Conservation (phyloP, 2,113 vertebrate genomes). For the Cyanoliseus patagonus region DNA sequence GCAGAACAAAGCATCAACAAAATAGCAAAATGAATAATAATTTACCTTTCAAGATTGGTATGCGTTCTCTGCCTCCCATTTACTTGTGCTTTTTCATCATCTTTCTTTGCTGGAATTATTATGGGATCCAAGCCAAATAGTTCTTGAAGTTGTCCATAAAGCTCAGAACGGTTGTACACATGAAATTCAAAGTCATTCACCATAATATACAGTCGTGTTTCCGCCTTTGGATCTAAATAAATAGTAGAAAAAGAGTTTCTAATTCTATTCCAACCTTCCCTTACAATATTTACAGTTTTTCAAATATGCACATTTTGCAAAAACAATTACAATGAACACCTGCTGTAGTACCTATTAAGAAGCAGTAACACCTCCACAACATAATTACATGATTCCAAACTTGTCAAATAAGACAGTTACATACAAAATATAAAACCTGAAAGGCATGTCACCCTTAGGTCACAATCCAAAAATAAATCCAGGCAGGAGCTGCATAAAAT, state of each 20-base stretch:
- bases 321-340: neutral
- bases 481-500: neutral
- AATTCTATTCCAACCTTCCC: neutral
- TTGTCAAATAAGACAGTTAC: neutral
- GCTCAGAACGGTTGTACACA: constrained; percentile 94
- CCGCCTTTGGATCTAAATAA: constrained; percentile 91
- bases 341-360: neutral
- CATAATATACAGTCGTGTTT: constrained; percentile 94
- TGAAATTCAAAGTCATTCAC: constrained; percentile 98
- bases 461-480: neutral
- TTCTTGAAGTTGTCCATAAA: constrained; percentile 92
- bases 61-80: constrained; percentile 78
- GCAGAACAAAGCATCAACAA: constrained; percentile 28
- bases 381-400: neutral
- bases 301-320: neutral
- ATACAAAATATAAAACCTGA: neutral
- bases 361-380: neutral
- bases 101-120: constrained; percentile 84
- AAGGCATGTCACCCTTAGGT: neutral
- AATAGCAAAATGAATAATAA: constrained; percentile 12
- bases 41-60: constrained; percentile 85
- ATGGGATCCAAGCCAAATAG: constrained; percentile 94
- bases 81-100: constrained; percentile 82
- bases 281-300: constrained; percentile 11
- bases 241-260: neutral